Evolutionary conservation across 2,797 vertebrate genomes (phyloP).

Genomic region (Tadarida brasiliensis): DNA sequence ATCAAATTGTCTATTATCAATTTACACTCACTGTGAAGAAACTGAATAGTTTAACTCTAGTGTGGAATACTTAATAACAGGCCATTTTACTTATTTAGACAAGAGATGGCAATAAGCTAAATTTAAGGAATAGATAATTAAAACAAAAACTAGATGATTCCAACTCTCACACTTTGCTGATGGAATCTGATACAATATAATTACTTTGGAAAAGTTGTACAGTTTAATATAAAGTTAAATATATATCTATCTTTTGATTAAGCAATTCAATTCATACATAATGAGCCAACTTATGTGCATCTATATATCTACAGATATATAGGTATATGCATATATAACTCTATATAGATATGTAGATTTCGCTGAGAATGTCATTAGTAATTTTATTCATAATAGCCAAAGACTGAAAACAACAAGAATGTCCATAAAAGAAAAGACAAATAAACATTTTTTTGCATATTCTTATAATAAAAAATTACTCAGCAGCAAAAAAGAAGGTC

Average conservation of each 20-base stretch:
- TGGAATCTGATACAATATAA: neutral
- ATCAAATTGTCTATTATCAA: neutral
- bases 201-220: neutral
- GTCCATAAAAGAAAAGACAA: neutral
- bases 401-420: slow-evolving; percentile 17
- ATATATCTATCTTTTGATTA: neutral
- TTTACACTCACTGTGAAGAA: neutral
- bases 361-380: neutral
- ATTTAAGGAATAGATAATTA: neutral
- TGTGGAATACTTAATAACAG: neutral
- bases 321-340: too few relatives aligned
- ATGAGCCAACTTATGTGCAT: neutral
- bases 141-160: neutral
- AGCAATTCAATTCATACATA: neutral
- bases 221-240: neutral
- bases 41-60: neutral
- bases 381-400: neutral
- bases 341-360: neutral
- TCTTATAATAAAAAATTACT: neutral
- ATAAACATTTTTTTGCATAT: neutral
- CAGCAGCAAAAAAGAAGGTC: neutral
- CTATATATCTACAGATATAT: neutral
- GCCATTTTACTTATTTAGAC: neutral
- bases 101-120: neutral
- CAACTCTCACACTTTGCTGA: neutral